Conservation (phyloP, 2,888 invertebrate genomes). For the Tribolium freemani region DNA sequence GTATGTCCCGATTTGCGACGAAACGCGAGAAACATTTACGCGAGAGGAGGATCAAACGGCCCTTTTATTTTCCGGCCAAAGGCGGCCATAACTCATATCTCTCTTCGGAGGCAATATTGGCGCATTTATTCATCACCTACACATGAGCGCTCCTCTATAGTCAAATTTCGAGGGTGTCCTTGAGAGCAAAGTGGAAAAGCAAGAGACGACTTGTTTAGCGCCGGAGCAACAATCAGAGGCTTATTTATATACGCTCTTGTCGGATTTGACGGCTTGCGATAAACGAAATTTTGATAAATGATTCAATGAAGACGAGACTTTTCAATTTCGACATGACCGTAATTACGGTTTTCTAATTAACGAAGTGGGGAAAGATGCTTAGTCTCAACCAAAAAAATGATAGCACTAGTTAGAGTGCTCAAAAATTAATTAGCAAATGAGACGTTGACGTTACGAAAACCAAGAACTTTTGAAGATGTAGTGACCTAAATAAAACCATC, state of each 20-base stretch:
- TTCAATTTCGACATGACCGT: slow-evolving; percentile 4
- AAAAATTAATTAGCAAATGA: not conserved
- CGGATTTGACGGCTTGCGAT: slow-evolving; percentile 16
- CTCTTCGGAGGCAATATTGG: slow-evolving; percentile 39
- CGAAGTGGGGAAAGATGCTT: not conserved
- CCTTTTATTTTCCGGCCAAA: slow-evolving; percentile 39
- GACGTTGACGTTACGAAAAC: no score
- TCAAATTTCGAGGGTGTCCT: slow-evolving; percentile 5
- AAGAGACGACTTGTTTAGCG: slow-evolving; percentile 5
- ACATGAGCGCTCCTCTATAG: slow-evolving; percentile 37
- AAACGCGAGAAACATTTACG: slow-evolving; percentile 24
- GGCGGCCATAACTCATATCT: slow-evolving; percentile 47
- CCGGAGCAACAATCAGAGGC: slow-evolving; percentile 17
- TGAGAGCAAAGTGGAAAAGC: not conserved
- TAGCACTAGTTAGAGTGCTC: not conserved
- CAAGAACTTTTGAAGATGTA: no score
- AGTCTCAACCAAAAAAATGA: not conserved
- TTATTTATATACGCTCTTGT: slow-evolving; percentile 22
- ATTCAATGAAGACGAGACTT: slow-evolving; percentile 2
- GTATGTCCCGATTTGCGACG: not conserved
- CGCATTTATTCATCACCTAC: slow-evolving; percentile 44
- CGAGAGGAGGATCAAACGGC: slow-evolving; percentile 42
- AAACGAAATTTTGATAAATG: slow-evolving; percentile 29
- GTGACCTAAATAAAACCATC: no score
- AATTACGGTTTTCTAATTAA: not conserved